Evolutionary conservation across 2,888 invertebrate species (phyloP), one percentile per base, ranked within the genome.

Genomic region (Notodonta dromedarius): DNA sequence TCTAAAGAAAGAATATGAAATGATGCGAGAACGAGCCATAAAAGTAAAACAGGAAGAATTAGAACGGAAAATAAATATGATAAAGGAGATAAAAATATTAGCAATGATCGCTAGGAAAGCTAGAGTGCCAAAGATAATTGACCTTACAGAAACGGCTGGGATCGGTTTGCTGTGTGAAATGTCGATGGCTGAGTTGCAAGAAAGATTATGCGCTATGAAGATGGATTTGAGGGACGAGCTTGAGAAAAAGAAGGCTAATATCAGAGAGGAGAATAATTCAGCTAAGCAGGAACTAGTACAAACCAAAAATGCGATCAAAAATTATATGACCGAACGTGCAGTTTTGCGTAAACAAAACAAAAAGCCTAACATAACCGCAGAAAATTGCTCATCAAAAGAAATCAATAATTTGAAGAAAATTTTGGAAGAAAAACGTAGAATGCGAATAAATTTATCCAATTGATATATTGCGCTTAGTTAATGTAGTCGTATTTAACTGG

Each of bases 141-240:
- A 95, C 80, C 89, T 94, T 0, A 95, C 95, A 0, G 94, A 95
- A 83, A 89, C 94, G 14, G 88, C 94, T 40, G 95, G 95, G 51
- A 73, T 95, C 14, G 95, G 95, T 0, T 85, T 95, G 12, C 74
- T 95, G 39, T 94, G 95, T 80, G 95, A 96, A 88, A 95, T 96
- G 95, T 95, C 95, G 0, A 90, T 95, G 56, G 94, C 94, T 8
- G 95, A 96, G 82, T 77, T 95, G 57, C 94, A 94, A 76, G 95
- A 95, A 79, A 86, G 94, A 59, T 76, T 95, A 46, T 79, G 73
- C 58, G 74, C 90, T 35, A 83, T 94, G 71, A 95, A 94, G 81
- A 88, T 94, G 42, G 85, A 87, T 16, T 82, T 95, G 64, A 83
- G 93, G 65, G 94, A 94, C 61, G 94, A 95, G 76, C 74, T 95